Conservation (phyloP, 2,797 vertebrate species). For the Lepus townsendii region DNA sequence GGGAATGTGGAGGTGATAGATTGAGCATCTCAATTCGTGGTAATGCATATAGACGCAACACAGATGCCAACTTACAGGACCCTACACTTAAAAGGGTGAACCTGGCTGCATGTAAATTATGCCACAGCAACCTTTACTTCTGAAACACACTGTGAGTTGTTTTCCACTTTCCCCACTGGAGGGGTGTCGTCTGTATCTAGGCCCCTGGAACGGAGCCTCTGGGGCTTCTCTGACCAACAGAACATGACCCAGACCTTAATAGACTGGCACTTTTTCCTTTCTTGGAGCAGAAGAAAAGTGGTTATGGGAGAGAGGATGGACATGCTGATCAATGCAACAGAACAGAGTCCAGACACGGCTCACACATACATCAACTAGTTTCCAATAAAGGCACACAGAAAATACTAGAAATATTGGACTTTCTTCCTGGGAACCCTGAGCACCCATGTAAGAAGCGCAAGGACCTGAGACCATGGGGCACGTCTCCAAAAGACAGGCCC, state of each 20-base stretch:
- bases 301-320: background rate
- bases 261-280: background rate
- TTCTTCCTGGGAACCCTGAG: background rate
- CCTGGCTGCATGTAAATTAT: background rate
- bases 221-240: background rate
- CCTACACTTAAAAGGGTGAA: background rate
- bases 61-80: background rate
- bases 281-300: background rate
- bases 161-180: background rate
- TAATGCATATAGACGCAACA: background rate
- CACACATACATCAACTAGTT: no score
- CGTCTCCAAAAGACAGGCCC: accelerated
- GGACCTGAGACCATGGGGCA: background rate
- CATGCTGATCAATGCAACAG: background rate
- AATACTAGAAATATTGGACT: background rate
- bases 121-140: background rate
- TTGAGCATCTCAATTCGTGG: background rate
- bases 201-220: background rate
- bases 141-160: background rate
- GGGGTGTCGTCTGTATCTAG: background rate
- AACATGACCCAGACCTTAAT: background rate
- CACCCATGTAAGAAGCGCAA: background rate
- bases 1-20: background rate
- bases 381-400: background rate
- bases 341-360: background rate